Evolutionary conservation across 2,888 invertebrate genomes (phyloP), one percentile per base, ranked within the genome.

Genomic region (Orthosia incerta): DNA sequence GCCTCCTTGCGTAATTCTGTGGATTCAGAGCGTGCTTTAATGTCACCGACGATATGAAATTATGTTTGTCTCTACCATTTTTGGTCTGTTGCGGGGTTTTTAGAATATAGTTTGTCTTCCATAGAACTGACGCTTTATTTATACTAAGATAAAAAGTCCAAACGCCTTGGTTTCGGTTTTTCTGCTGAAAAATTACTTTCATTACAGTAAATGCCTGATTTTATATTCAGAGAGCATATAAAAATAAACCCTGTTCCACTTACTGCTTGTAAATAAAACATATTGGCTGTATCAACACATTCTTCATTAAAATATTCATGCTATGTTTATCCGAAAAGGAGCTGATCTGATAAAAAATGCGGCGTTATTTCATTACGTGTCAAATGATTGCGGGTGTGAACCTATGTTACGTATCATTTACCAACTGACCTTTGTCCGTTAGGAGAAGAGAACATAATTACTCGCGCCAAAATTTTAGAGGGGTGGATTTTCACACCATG

Each of bases 321-420:
- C 46, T 61, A 46, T 60, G 20, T 50, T 45, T 51, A 69, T 55
- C 26, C 56, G n/a, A 60, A 57, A 60, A 75, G 57, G 26, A 61
- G 16, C n/a, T 51, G 70, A 76, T 76, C 51, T 63, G 65, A 62
- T 74, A 68, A 77, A 77, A 72, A 74, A 77, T 74, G 51, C 57
- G 71, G 31, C 31, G 31, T 26, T 26, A 79, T 78, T 80, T 80
- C 45, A 74, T 85, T 72, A 74, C 16, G 68, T 62, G 61, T 79
- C 81, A 79, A 83, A 85, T 84, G 74, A 83, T 85, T 82, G 72
- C 77, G 71, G 76, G 63, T 76, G 48, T 70, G 65, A 76, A 88
- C 88, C 88, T 87, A 74, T 84, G 88, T 89, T 86, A 88, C 83
- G 76, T 87, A 89, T 88, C 86, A 85, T 85, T 82, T 85, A 83